Conservation (phyloP, 2,888 invertebrate species). For the Miltochrista miniata region DNA sequence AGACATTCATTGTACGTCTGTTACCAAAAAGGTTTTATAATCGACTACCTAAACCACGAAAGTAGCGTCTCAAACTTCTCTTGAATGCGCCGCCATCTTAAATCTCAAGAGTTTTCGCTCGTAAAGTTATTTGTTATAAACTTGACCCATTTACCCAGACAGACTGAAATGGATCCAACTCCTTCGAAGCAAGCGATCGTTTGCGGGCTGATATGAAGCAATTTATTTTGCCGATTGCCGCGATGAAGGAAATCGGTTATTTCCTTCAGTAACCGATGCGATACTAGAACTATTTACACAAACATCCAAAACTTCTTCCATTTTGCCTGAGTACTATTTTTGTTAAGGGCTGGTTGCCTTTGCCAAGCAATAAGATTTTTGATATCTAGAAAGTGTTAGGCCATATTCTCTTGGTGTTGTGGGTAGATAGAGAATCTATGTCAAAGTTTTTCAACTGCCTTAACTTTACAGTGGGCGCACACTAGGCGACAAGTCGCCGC, state of each 20-base stretch:
- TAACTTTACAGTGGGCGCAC: too few relatives aligned
- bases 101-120: too few relatives aligned
- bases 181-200: slow-evolving; percentile 11
- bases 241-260: slow-evolving; percentile 11
- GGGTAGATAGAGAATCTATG: too few relatives aligned
- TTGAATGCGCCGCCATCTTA: background rate
- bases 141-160: background rate
- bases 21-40: too few relatives aligned
- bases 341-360: too few relatives aligned
- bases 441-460: too few relatives aligned
- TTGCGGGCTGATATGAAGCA: slow-evolving; percentile 20
- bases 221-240: slow-evolving; percentile 23
- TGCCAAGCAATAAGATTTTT: too few relatives aligned
- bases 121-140: background rate
- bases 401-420: too few relatives aligned
- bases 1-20: too few relatives aligned
- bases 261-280: slow-evolving; percentile 8
- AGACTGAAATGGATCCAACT: background rate
- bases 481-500: too few relatives aligned
- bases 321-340: background rate
- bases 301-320: background rate
- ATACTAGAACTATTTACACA: slow-evolving; percentile 3
- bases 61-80: background rate
- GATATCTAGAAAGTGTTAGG: too few relatives aligned
- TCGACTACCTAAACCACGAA: too few relatives aligned